Evolutionary conservation across 1,140 invertebrate species (phyloP).

Genomic region (Drosophila willistoni): DNA sequence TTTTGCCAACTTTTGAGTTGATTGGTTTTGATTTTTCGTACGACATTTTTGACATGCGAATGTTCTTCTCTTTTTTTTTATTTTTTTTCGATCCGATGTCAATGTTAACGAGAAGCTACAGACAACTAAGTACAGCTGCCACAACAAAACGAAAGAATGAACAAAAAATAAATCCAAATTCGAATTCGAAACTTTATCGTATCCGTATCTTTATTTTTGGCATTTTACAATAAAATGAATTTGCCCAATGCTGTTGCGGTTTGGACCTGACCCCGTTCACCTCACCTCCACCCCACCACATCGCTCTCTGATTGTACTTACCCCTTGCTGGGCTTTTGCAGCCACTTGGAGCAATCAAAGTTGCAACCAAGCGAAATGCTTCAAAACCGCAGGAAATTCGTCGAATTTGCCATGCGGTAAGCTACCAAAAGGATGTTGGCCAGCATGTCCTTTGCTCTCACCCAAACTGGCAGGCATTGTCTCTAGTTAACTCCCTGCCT

Average conservation of each 20-base stretch:
- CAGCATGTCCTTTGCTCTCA: constrained; percentile 34
- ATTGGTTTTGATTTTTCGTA: constrained; percentile 73
- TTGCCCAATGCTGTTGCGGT: constrained; percentile 78
- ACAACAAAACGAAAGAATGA: constrained; percentile 25
- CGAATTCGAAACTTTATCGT: neutral
- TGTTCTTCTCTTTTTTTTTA: constrained; percentile 43
- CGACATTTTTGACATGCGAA: constrained; percentile 81
- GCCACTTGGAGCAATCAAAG: constrained; percentile 49
- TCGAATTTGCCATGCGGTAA: constrained; percentile 80
- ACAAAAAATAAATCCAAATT: constrained; percentile 38
- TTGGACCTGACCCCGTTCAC: neutral
- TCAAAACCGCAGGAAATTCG: constrained; percentile 79
- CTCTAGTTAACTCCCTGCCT: constrained; percentile 12
- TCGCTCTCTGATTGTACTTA: too few species aligned
- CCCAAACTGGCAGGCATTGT: constrained; percentile 41
- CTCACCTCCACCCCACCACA: neutral
- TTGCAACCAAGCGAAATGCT: constrained; percentile 64
- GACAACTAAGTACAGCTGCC: constrained; percentile 57
- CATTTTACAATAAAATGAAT: constrained; percentile 81
- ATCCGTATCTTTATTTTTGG: constrained; percentile 51
- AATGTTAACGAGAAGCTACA: constrained; percentile 71
- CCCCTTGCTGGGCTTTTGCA: neutral
- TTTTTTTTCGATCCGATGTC: neutral
- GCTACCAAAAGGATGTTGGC: constrained; percentile 60
- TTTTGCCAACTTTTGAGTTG: constrained; percentile 8